phyloP scores from a whole-genome alignment of 92 coral and sea anemone species.

The Phenganax stokvisi region DNA sequence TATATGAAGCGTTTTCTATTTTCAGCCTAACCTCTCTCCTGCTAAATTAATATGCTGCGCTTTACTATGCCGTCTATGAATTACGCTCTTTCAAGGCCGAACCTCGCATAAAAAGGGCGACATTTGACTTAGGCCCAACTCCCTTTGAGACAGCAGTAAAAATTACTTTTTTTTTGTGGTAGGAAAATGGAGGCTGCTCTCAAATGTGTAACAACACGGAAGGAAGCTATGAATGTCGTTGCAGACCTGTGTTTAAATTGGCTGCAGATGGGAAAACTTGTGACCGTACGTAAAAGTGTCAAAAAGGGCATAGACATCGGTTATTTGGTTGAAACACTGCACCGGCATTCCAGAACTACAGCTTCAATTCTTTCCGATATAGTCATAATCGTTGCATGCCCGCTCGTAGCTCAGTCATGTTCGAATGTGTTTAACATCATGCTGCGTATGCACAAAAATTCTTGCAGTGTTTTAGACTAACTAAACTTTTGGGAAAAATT shows the following conservation, averaged over 20 bases:
- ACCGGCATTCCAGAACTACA: too few relatives aligned
- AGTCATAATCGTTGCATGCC: background rate
- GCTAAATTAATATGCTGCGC: background rate
- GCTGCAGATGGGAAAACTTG: conserved; percentile 91
- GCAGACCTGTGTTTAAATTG: conserved; percentile 78
- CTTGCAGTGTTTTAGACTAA: too few relatives aligned
- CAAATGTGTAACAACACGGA: conserved; percentile 84
- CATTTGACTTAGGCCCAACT: too few relatives aligned
- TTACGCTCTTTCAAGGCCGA: background rate
- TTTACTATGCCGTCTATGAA: background rate
- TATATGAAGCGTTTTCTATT: too few relatives aligned
- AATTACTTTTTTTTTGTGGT: background rate
- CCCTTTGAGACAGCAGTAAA: too few relatives aligned
- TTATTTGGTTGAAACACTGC: too few relatives aligned
- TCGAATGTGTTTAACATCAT: too few relatives aligned
- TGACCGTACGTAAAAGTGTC: conserved; percentile 65
- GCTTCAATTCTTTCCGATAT: too few relatives aligned
- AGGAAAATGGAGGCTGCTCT: conserved; percentile 96
- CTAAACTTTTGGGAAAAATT: background rate
- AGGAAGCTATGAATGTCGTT: conserved; percentile 82
- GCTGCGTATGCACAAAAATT: too few relatives aligned
- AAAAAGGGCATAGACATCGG: too few relatives aligned
- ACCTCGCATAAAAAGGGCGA: too few relatives aligned
- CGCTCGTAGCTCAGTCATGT: background rate
- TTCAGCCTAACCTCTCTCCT: too few relatives aligned